A percentile compares a stretch with the other conserved stretches of the same genome.
Evolutionary conservation across 2,113 vertebrate species (phyloP).

Genomic region (Ploceus nigricollis): DNA sequence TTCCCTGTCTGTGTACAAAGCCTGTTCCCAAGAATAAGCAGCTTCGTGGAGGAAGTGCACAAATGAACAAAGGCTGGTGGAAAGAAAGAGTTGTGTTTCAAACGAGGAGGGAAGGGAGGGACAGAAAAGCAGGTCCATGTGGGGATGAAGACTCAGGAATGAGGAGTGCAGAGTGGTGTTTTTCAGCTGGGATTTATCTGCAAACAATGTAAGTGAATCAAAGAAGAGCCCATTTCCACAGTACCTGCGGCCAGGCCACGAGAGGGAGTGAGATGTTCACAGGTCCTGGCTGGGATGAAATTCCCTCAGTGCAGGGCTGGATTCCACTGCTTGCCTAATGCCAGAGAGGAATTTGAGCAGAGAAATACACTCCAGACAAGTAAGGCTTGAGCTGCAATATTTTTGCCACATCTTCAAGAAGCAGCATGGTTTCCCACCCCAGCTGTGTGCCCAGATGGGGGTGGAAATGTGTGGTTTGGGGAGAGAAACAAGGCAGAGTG

Average conservation of each 20-base stretch:
- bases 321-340: rapidly evolving
- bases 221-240: no score
- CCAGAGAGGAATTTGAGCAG: not conserved
- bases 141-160: no score
- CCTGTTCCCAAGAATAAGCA: not conserved
- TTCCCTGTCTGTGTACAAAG: not conserved
- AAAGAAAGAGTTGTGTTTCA: not conserved
- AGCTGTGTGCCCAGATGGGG: not conserved
- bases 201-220: rapidly evolving
- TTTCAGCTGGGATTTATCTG: not conserved
- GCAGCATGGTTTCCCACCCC: not conserved
- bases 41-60: not conserved
- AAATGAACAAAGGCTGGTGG: not conserved
- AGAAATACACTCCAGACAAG: not conserved
- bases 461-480: not conserved
- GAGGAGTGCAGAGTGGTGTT: rapidly evolving
- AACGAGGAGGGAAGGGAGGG: not conserved
- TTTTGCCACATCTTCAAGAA: not conserved
- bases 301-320: not conserved
- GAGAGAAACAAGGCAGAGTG: not conserved
- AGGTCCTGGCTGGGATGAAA: not conserved
- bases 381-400: not conserved
- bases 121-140: not conserved
- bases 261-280: not conserved
- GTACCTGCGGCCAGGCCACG: not conserved